These are phyloP conservation scores for Leuctra nigra DNA, from an alignment of 2,888 invertebrate genomes.

Conservation along the genomic window DNA sequence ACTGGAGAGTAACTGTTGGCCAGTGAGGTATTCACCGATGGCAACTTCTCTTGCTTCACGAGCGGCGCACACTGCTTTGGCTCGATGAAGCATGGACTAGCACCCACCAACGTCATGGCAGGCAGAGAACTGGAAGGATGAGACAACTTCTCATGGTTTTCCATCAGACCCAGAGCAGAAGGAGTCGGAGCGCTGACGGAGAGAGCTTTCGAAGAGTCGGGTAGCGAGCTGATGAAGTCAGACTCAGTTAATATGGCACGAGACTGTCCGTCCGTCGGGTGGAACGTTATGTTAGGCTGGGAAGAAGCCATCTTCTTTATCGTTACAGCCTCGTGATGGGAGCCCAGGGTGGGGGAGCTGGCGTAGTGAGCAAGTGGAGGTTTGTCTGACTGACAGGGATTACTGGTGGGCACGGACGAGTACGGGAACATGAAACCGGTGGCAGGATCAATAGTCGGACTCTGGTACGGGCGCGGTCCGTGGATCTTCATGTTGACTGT, in stretches of 20 bases:
- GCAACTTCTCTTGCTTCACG: conserved; percentile 47
- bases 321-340: conserved; percentile 34
- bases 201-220: conserved; percentile 42
- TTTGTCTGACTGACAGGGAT: conserved; percentile 4
- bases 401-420: conserved; percentile 10
- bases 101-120: conserved; percentile 32
- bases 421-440: conserved; percentile 21
- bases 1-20: conserved; percentile 38
- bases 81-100: conserved; percentile 42
- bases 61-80: conserved; percentile 46
- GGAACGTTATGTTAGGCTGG: conserved; percentile 27
- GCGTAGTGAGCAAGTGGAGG: conserved; percentile 38
- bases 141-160: not conserved
- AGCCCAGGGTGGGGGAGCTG: conserved; percentile 35
- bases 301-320: conserved; percentile 27
- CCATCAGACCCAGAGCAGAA: conserved; percentile 40
- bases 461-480: conserved; percentile 26
- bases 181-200: conserved; percentile 58
- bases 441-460: conserved; percentile 22
- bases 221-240: conserved; percentile 35
- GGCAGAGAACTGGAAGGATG: conserved; percentile 20
- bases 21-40: conserved; percentile 43
- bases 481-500: conserved; percentile 24
- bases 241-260: conserved; percentile 56
- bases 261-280: conserved; percentile 32